Evolutionary conservation across 2,888 invertebrate species (phyloP).

Genomic region (Neoaliturus tenellus): DNA sequence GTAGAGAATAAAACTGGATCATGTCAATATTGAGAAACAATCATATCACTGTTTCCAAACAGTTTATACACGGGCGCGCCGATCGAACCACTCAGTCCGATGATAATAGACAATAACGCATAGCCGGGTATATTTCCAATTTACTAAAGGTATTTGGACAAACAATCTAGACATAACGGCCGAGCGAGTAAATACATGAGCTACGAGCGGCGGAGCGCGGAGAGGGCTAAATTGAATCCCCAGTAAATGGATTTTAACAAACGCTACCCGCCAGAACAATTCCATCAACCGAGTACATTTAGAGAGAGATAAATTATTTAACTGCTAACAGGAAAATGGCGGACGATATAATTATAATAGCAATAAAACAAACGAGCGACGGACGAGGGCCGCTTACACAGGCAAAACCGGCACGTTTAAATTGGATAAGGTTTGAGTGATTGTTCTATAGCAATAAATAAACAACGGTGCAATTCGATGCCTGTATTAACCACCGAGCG

Average conservation of each 20-base stretch:
- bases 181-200: conserved; percentile 41
- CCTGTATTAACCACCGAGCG: conserved; percentile 46
- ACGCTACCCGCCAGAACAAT: conserved; percentile 39
- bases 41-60: not conserved
- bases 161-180: conserved; percentile 33
- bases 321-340: conserved; percentile 52
- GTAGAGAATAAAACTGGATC: no score
- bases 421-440: conserved; percentile 52
- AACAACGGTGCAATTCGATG: conserved; percentile 52
- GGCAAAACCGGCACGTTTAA: conserved; percentile 33
- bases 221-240: conserved; percentile 28
- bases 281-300: conserved; percentile 26
- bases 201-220: not conserved
- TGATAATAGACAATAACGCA: conserved; percentile 25
- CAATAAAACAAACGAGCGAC: conserved; percentile 43
- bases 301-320: conserved; percentile 51
- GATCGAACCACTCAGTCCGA: not conserved
- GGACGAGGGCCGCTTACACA: conserved; percentile 37
- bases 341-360: conserved; percentile 43
- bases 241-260: conserved; percentile 52
- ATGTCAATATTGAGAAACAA: no score
- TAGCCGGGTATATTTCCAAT: conserved; percentile 21
- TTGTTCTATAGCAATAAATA: conserved; percentile 50
- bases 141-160: conserved; percentile 39
- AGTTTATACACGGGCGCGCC: not conserved